Percentiles rank a stretch among this genome's conserved stretches.
These are phyloP conservation scores for Microtus californicus DNA, from an alignment of 2,797 vertebrate genomes.

Conservation along the genomic window DNA sequence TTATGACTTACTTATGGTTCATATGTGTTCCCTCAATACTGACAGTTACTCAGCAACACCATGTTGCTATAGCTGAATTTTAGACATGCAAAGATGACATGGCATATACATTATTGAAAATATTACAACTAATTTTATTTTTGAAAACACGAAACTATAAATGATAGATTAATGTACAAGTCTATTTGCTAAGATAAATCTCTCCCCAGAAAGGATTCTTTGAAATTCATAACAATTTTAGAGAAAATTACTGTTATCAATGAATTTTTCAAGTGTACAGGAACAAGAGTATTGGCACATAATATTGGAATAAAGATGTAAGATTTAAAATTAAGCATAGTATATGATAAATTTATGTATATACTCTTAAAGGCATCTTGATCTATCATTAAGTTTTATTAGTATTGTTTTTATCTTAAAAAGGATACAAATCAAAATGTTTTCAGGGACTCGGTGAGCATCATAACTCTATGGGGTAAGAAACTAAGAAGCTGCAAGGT, in stretches of 20 bases:
- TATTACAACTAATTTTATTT: conserved; percentile 6
- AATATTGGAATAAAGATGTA: conserved; percentile 35
- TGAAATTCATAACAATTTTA: conserved; percentile 15
- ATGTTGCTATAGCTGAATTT: background rate
- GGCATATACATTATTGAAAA: conserved; percentile 15
- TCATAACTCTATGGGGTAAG: conserved; percentile 49
- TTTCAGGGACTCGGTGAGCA: conserved; percentile 17
- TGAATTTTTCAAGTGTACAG: conserved; percentile 57
- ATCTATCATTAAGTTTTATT: conserved; percentile 66
- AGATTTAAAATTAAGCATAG: conserved; percentile 44
- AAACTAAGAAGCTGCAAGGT: conserved; percentile 29
- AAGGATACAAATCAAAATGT: conserved; percentile 58
- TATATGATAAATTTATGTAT: conserved; percentile 3
- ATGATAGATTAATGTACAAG: conserved; percentile 21
- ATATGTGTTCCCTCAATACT: background rate
- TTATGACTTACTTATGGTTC: background rate
- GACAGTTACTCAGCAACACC: conserved; percentile 6
- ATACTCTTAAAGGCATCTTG: conserved; percentile 66
- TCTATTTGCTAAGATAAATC: conserved; percentile 48
- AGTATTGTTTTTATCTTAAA: conserved; percentile 68
- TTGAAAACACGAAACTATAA: conserved; percentile 53
- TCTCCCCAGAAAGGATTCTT: conserved; percentile 9
- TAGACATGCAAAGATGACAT: background rate
- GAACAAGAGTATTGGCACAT: background rate
- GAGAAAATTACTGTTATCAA: background rate